Conservation (phyloP, 1,140 invertebrate species). For the Drosophila athabasca region DNA sequence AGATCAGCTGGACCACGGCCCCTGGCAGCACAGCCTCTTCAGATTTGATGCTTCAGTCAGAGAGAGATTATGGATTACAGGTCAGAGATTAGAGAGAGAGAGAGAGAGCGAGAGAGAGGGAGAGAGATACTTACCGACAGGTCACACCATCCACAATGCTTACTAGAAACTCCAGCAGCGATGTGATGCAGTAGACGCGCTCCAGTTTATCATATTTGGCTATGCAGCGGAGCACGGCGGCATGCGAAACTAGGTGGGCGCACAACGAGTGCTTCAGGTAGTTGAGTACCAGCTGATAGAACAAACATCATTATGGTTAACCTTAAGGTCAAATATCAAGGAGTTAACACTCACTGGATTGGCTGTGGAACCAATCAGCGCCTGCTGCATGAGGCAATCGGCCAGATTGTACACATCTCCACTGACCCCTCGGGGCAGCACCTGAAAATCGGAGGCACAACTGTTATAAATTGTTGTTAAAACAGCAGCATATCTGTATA, state of each 20-base stretch:
- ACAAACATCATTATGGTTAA: not conserved
- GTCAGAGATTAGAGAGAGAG: not conserved
- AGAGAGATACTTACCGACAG: conserved; percentile 72
- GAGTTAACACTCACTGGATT: conserved; percentile 85
- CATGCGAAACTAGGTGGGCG: conserved; percentile 95
- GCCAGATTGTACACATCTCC: conserved; percentile 96
- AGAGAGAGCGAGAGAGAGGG: not conserved
- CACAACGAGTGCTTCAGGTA: conserved; percentile 96
- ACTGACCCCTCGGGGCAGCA: conserved; percentile 92
- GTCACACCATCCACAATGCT: conserved; percentile 89
- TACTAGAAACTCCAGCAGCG: conserved; percentile 93
- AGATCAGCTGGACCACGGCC: conserved; percentile 89
- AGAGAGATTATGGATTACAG: not conserved
- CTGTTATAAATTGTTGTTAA: not conserved
- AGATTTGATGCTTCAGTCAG: conserved; percentile 88
- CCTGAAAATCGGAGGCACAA: conserved; percentile 76
- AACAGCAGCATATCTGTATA: too few relatives aligned
- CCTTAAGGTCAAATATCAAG: too few relatives aligned
- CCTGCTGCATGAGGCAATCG: conserved; percentile 96
- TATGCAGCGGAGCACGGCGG: conserved; percentile 93
- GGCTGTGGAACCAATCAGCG: conserved; percentile 94
- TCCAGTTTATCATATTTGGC: conserved; percentile 94
- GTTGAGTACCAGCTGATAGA: conserved; percentile 90
- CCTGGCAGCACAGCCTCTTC: conserved; percentile 91
- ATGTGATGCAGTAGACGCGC: conserved; percentile 94